Conservation (phyloP, 2,888 invertebrate genomes). For the Carabus problematicus region DNA sequence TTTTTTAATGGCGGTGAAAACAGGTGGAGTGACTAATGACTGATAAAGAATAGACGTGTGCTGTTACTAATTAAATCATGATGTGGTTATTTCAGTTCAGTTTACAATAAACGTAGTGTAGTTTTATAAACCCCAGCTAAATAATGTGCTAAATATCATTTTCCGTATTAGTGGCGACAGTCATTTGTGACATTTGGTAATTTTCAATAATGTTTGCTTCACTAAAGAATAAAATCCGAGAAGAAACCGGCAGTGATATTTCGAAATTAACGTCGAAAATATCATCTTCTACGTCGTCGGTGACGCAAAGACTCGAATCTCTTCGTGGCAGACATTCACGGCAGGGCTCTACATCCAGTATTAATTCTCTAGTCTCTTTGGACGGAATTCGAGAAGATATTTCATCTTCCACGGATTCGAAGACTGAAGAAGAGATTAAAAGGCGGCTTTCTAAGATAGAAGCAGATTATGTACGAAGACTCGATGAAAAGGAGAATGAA, state of each 20-base stretch:
- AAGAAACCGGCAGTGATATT: constrained; percentile 86
- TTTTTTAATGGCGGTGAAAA: constrained; percentile 36
- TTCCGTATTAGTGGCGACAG: not conserved
- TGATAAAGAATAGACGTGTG: constrained; percentile 9
- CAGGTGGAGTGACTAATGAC: constrained; percentile 34
- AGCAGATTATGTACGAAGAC: constrained; percentile 65
- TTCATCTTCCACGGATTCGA: constrained; percentile 61
- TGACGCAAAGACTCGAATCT: constrained; percentile 62
- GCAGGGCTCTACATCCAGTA: constrained; percentile 60
- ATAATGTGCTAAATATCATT: too few relatives aligned
- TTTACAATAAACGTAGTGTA: not conserved
- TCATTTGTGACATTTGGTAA: constrained; percentile 4
- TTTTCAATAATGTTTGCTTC: constrained; percentile 78
- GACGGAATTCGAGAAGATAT: constrained; percentile 61
- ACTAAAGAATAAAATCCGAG: constrained; percentile 87
- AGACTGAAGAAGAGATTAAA: constrained; percentile 59
- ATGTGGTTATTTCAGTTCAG: not conserved
- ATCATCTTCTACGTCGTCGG: constrained; percentile 55
- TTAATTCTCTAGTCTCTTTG: constrained; percentile 58
- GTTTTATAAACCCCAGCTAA: not conserved
- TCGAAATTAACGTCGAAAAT: constrained; percentile 59
- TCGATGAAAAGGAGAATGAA: constrained; percentile 71
- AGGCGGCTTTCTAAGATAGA: constrained; percentile 64
- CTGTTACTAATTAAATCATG: not conserved
- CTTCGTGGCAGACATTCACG: constrained; percentile 58